Conservation (phyloP, 2,113 vertebrate species). For the Pseudorasbora parva region DNA sequence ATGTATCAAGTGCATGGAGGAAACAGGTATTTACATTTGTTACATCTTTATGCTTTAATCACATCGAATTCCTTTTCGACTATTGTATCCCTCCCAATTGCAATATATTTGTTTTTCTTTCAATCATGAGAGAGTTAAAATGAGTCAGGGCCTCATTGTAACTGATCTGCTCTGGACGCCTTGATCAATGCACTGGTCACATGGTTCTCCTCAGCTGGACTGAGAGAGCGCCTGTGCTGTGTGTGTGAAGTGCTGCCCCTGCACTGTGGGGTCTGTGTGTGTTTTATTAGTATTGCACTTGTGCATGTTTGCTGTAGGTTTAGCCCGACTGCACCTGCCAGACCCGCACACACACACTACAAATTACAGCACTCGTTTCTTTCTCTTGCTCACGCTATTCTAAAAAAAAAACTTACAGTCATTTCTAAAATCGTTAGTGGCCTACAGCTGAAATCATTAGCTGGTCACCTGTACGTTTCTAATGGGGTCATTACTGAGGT, state of each 20-base stretch:
- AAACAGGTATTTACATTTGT: conserved; percentile 6
- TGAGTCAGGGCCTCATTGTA: neutral
- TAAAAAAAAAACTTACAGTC: conserved; percentile 45
- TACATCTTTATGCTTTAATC: neutral
- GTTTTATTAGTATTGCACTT: conserved; percentile 27
- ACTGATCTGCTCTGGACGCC: conserved; percentile 9
- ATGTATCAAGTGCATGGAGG: conserved; percentile 10
- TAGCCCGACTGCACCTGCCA: conserved; percentile 43
- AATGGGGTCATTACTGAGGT: conserved; percentile 65
- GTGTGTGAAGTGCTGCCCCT: conserved; percentile 9
- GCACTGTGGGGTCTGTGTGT: neutral
- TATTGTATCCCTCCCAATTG: neutral
- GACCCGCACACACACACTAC: conserved; percentile 39
- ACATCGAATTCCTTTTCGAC: neutral
- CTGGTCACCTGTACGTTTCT: conserved; percentile 71
- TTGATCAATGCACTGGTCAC: conserved; percentile 22
- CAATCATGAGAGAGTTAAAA: neutral
- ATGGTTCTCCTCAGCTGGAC: conserved; percentile 12
- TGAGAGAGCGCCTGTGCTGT: neutral
- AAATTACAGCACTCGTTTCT: conserved; percentile 36
- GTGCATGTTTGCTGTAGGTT: conserved; percentile 43
- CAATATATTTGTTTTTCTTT: neutral
- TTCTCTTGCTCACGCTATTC: neutral
- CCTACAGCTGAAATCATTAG: conserved; percentile 69
- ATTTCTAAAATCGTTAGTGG: conserved; percentile 57